Conservation (phyloP, 1,140 invertebrate genomes). For the Camponotus floridanus region DNA sequence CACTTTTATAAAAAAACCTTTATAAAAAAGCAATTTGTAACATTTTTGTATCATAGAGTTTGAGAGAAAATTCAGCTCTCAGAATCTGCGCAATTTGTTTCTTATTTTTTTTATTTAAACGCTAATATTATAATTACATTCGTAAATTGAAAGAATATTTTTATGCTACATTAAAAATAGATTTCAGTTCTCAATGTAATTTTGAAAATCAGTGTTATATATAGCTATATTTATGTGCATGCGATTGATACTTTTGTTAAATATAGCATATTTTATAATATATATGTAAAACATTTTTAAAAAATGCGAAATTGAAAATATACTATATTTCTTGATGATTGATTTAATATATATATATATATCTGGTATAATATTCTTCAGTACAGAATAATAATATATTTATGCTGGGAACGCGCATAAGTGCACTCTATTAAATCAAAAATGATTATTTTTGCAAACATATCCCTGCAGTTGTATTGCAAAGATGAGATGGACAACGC, state of each 20-base stretch:
- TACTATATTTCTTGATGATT: slow-evolving; percentile 12
- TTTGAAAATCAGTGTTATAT: neutral
- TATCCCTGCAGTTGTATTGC: slow-evolving; percentile 20
- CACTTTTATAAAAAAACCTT: neutral
- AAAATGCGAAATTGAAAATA: slow-evolving; percentile 10
- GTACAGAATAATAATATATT: neutral
- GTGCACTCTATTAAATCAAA: slow-evolving; percentile 5
- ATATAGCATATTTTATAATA: neutral
- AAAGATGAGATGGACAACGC: slow-evolving; percentile 21
- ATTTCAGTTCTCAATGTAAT: neutral
- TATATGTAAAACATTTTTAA: neutral
- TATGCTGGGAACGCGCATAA: neutral
- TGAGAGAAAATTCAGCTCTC: neutral
- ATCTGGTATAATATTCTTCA: neutral
- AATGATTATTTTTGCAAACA: slow-evolving; percentile 25
- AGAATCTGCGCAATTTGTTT: neutral
- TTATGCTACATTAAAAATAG: neutral
- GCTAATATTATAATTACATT: slow-evolving; percentile 1
- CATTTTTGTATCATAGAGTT: neutral
- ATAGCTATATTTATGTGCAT: neutral
- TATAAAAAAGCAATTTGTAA: neutral
- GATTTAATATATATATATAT: neutral
- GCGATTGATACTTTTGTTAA: slow-evolving; percentile 2
- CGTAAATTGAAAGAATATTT: neutral
- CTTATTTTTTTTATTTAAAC: slow-evolving; percentile 18